phyloP scores from a whole-genome alignment of 2,797 vertebrate genomes.

The Pyrocephalus nanus region DNA sequence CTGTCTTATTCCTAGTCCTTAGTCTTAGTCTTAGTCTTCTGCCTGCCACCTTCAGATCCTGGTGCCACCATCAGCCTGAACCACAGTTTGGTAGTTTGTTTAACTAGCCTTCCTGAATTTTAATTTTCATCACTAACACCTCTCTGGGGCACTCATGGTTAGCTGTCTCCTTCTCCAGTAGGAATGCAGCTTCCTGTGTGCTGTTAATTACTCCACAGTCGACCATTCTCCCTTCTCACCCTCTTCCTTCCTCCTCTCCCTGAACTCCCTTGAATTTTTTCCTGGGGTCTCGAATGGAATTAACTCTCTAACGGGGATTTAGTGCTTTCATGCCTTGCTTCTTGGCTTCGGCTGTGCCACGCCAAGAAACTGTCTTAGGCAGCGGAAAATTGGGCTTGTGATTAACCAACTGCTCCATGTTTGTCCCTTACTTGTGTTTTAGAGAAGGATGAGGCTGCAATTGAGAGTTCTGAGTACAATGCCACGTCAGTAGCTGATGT shows the following conservation, averaged over 20 bases:
- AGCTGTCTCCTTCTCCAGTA: conserved; percentile 1
- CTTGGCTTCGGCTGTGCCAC: conserved; percentile 87
- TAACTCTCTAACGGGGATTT: conserved; percentile 89
- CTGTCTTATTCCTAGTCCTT: conserved; percentile 45
- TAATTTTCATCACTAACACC: conserved; percentile 53
- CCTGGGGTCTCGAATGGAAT: conserved; percentile 76
- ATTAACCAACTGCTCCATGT: conserved; percentile 99
- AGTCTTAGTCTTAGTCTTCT: conserved; percentile 73
- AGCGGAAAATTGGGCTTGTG: conserved; percentile 91
- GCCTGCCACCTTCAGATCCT: conserved; percentile 30
- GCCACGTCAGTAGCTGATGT: conserved; percentile 99
- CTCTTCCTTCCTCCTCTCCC: conserved; percentile 47
- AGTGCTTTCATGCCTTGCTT: conserved; percentile 84
- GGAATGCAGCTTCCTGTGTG: conserved; percentile 15
- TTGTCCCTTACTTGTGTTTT: conserved; percentile 99
- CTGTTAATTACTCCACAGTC: conserved; percentile 41
- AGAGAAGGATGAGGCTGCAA: conserved; percentile 99
- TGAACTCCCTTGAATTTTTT: conserved; percentile 47
- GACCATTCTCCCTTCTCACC: conserved; percentile 14
- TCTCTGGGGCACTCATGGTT: conserved; percentile 1
- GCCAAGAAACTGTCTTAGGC: conserved; percentile 86
- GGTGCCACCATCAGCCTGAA: conserved; percentile 9
- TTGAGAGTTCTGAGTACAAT: conserved; percentile 99
- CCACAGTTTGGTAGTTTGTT: conserved; percentile 9
- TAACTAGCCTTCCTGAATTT: conserved; percentile 23